A percentile compares a stretch with the other conserved stretches of the same genome.
Conservation (phyloP, 2,113 vertebrate species). For the Sylvilagus bachmani region DNA sequence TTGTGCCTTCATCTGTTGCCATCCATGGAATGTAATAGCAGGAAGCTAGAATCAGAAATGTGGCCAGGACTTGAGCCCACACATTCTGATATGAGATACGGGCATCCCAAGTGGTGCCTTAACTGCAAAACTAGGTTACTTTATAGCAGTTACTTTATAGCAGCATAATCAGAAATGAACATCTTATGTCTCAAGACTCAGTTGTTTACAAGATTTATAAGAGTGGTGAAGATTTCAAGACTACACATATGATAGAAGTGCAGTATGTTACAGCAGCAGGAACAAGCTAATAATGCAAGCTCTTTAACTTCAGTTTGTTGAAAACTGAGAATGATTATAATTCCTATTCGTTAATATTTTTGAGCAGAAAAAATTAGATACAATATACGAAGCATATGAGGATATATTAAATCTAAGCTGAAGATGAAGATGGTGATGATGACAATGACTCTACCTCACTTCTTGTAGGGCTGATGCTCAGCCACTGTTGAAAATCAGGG, state of each 20-base stretch:
- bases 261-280: not conserved
- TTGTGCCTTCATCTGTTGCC: too few species aligned
- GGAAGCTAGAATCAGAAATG: too few species aligned
- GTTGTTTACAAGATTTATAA: not conserved
- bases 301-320: not conserved
- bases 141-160: too few species aligned
- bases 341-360: not conserved
- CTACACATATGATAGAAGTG: not conserved
- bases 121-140: not conserved
- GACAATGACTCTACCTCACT: not conserved
- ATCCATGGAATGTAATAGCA: too few species aligned
- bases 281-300: not conserved
- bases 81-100: too few species aligned
- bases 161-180: not conserved
- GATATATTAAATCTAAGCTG: not conserved
- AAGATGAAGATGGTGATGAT: not conserved
- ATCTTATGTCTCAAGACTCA: not conserved
- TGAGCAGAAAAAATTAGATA: not conserved
- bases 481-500: not conserved
- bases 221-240: not conserved
- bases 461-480: not conserved
- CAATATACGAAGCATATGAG: not conserved
- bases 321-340: not conserved
- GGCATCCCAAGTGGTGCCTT: too few species aligned
- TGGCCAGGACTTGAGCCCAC: too few species aligned